Conservation (phyloP, 2,113 vertebrate species). For the Microtus montanus region DNA sequence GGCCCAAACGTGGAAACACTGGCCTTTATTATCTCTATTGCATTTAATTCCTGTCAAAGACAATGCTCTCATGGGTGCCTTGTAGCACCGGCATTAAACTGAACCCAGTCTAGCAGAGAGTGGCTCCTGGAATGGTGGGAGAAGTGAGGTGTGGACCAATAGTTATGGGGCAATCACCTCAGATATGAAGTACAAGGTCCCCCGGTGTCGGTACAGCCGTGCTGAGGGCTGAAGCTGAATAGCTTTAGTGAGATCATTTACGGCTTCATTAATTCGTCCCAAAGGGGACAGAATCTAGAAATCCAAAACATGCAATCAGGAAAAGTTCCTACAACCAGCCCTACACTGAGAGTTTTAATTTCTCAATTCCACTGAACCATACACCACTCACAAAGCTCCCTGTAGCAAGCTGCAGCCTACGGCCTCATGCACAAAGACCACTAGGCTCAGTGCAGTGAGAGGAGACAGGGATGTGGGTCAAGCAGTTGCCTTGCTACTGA, state of each 20-base stretch:
- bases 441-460: background rate
- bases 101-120: background rate
- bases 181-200: slow-evolving; percentile 97
- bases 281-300: slow-evolving; percentile 95
- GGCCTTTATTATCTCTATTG: background rate
- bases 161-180: slow-evolving; percentile 87
- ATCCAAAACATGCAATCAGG: slow-evolving; percentile 62
- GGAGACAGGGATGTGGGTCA: accelerated
- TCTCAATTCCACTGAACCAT: background rate
- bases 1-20: background rate
- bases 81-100: background rate
- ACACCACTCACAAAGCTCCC: background rate
- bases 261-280: slow-evolving; percentile 95
- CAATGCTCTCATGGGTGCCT: background rate
- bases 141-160: background rate
- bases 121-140: background rate
- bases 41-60: background rate
- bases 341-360: background rate
- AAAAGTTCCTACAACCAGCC: background rate
- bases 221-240: slow-evolving; percentile 97
- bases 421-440: background rate
- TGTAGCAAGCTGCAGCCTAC: background rate
- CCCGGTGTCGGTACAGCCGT: slow-evolving; percentile 95
- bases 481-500: too few relatives aligned
- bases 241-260: slow-evolving; percentile 95